A percentile compares a stretch with the other conserved stretches of the same genome.
Evolutionary conservation across 2,888 invertebrate genomes (phyloP).

Genomic region (Cryptocheilus praepositus): DNA sequence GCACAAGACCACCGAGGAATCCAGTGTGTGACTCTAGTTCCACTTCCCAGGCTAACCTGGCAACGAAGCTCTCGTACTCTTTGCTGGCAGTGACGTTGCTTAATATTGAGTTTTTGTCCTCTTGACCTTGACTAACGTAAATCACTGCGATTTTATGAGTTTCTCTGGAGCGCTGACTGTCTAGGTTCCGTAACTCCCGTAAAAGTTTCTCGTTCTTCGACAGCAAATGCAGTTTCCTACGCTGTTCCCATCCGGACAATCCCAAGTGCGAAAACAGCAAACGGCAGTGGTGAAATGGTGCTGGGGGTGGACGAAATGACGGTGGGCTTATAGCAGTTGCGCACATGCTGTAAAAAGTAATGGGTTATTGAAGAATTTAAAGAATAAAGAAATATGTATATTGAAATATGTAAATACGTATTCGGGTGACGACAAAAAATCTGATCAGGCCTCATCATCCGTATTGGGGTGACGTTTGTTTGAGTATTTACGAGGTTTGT

Average conservation of each 20-base stretch:
- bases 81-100: slow-evolving; percentile 94
- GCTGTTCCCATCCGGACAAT: slow-evolving; percentile 91
- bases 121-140: slow-evolving; percentile 98
- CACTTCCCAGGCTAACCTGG: slow-evolving; percentile 86
- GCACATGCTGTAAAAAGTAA: slow-evolving; percentile 72
- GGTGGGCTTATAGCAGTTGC: slow-evolving; percentile 76
- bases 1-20: slow-evolving; percentile 94
- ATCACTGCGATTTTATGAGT: slow-evolving; percentile 98
- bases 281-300: slow-evolving; percentile 89
- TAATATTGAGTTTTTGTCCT: slow-evolving; percentile 95
- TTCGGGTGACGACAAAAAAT: too few relatives aligned
- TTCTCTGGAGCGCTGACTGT: slow-evolving; percentile 92
- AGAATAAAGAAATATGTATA: too few relatives aligned
- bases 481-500: too few relatives aligned
- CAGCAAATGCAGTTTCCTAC: slow-evolving; percentile 89
- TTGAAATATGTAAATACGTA: too few relatives aligned
- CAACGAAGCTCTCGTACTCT: slow-evolving; percentile 92
- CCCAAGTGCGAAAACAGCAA: slow-evolving; percentile 94
- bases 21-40: slow-evolving; percentile 96
- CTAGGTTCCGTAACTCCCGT: slow-evolving; percentile 93
- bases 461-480: too few relatives aligned
- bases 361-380: too few relatives aligned
- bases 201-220: slow-evolving; percentile 92
- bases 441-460: too few relatives aligned
- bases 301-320: slow-evolving; percentile 76